Percentiles rank a stretch among this genome's conserved stretches.
These are phyloP conservation scores for Crocallis elinguaria DNA, from an alignment of 2,888 invertebrate species.

Conservation along the genomic window DNA sequence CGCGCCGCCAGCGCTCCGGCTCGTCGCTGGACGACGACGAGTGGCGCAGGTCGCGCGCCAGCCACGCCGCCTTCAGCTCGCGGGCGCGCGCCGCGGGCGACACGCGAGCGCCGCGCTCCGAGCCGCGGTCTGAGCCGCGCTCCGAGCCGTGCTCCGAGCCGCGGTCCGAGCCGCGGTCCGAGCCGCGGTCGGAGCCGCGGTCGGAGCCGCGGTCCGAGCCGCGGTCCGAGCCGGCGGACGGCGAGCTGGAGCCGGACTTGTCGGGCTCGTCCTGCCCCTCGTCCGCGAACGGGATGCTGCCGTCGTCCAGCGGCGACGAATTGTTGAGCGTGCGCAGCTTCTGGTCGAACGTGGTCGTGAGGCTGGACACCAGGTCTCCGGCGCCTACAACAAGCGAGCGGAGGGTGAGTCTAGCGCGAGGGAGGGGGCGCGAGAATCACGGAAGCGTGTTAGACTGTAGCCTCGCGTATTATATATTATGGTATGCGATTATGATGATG, in stretches of 20 bases:
- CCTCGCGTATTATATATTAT: constrained; percentile 44
- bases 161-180: no score
- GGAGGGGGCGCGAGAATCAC: constrained; percentile 43
- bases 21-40: constrained; percentile 70
- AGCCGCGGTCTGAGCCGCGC: no score
- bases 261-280: constrained; percentile 80
- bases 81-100: constrained; percentile 64
- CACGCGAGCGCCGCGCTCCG: no score
- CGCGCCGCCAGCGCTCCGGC: constrained; percentile 46
- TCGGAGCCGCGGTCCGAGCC: constrained; percentile 61
- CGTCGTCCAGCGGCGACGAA: constrained; percentile 87
- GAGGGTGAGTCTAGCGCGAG: constrained; percentile 33
- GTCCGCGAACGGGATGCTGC: constrained; percentile 89
- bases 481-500: constrained; percentile 42
- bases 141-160: no score
- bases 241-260: constrained; percentile 63
- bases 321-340: constrained; percentile 90
- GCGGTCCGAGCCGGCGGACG: constrained; percentile 59
- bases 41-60: constrained; percentile 71
- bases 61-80: constrained; percentile 77
- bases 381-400: constrained; percentile 86
- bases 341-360: constrained; percentile 94
- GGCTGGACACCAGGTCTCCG: constrained; percentile 91
- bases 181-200: constrained; percentile 73
- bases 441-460: constrained; percentile 66